Conservation (phyloP, 2,888 invertebrate species). For the Microctonus brassicae region DNA sequence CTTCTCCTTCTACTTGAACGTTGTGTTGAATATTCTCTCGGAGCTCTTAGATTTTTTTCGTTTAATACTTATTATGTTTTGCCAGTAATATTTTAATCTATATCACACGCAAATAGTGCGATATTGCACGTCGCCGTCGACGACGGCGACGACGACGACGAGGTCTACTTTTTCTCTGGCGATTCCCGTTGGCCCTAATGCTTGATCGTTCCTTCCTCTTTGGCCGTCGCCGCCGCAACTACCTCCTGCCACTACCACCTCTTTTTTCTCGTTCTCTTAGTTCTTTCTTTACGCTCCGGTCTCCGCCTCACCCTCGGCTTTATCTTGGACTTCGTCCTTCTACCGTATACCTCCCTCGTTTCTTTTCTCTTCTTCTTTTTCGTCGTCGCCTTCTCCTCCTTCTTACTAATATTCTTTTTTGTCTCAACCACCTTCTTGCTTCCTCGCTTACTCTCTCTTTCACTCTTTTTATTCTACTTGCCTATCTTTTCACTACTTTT, state of each 20-base stretch:
- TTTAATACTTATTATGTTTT: constrained; percentile 51
- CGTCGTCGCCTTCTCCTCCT: constrained; percentile 37
- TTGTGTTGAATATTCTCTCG: not conserved
- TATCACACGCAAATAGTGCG: constrained; percentile 66
- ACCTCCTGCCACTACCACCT: constrained; percentile 40
- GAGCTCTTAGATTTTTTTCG: constrained; percentile 49
- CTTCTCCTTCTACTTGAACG: constrained; percentile 47
- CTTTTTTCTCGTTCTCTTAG: constrained; percentile 46
- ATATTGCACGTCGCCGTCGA: constrained; percentile 71
- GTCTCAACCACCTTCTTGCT: constrained; percentile 42
- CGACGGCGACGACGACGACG: constrained; percentile 74
- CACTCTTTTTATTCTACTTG: constrained; percentile 43
- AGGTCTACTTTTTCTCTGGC: constrained; percentile 63
- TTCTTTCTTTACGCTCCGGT: constrained; percentile 38
- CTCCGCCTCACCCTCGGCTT: constrained; percentile 8
- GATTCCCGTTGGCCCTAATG: constrained; percentile 47
- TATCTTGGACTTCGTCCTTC: constrained; percentile 40
- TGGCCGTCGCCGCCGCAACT: constrained; percentile 43
- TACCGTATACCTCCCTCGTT: constrained; percentile 48
- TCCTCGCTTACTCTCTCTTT: constrained; percentile 42
- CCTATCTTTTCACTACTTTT: constrained; percentile 63
- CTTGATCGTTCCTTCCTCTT: constrained; percentile 53
- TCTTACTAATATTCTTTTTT: constrained; percentile 42
- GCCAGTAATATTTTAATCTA: constrained; percentile 69
- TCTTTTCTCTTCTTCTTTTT: constrained; percentile 37